A percentile compares a stretch with the other conserved stretches of the same genome.
Conservation (phyloP, 2,888 invertebrate species). For the Podotricha telesiphe region DNA sequence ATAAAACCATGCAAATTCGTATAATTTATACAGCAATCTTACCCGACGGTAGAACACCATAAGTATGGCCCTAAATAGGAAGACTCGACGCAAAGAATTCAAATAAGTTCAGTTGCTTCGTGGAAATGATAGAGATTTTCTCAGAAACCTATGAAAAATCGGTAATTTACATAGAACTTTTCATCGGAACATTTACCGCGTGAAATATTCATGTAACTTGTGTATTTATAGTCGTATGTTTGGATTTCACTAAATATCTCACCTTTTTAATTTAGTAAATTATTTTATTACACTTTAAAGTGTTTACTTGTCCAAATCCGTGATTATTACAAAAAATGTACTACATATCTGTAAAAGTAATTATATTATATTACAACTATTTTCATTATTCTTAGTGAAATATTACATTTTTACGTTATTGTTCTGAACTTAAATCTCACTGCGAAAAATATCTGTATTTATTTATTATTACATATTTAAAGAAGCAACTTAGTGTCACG, state of each 20-base stretch:
- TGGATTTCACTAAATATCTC: neutral
- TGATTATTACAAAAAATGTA: neutral
- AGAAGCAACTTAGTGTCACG: no score
- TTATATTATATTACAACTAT: no score
- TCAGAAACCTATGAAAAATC: conserved; percentile 29
- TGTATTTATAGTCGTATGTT: neutral
- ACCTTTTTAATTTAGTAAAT: neutral
- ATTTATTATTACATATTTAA: no score
- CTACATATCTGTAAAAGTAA: no score
- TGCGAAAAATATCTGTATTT: no score
- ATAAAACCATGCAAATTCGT: conserved; percentile 63
- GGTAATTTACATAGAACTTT: neutral
- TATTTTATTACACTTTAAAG: neutral
- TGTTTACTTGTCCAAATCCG: neutral
- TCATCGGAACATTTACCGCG: neutral
- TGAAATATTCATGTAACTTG: conserved; percentile 7
- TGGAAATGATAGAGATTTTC: conserved; percentile 44
- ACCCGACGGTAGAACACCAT: conserved; percentile 44
- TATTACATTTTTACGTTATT: no score
- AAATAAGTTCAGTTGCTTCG: conserved; percentile 44
- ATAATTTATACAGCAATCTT: conserved; percentile 57
- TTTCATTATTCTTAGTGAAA: no score
- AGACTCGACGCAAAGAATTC: conserved; percentile 42
- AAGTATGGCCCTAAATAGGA: conserved; percentile 47
- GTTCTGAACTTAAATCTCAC: no score